Base-by-base conservation (phyloP, 2,797 vertebrate species). In the Carduelis carduelis region DNA sequence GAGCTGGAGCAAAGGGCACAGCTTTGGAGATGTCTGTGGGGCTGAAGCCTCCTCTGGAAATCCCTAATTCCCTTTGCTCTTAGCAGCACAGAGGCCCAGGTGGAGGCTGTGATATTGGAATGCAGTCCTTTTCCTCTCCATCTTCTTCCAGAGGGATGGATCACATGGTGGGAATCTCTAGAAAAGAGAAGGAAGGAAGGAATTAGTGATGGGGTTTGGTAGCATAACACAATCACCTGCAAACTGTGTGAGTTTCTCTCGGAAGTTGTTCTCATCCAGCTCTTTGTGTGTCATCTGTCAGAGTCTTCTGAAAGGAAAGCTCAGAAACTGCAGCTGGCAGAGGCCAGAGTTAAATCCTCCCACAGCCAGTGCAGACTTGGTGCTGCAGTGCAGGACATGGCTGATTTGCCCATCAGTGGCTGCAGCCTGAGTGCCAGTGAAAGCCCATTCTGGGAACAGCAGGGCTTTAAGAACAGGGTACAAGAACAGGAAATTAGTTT, bases 1-100 rank as follows among this genome's bases (percentile, higher is more conserved):
- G 23, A n/a, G 87, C 76, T 64, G 83, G 95, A 95, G 94, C 91
- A 94, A 95, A 97, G 97, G 95, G 86, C 95, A 92, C 10, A 52
- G 16, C 88, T 96, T 78, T 22, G 76, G 96, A 89, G 93, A 94
- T 39, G 65, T 50, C 11, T 9, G 30, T 32, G 2, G 2, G 71
- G 70, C 76, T 80, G 90, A 77, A 93, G 50, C 52, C 61, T 95
- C 53, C 82, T 91, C 65, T 95, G 86, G 68, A 91, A 93, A 79
- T 66, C 93, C 83, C 90, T 14, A 18, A 94, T 70, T 95, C 89
- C 82, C 93, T 83, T 83, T 76, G 27, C 66, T 78, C 85, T 83
- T 70, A 65, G 81, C 66, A 82, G 60, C 21, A 55, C 76, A 60
- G 91, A 86, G 86, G 88, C 81, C 41, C 87, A 88, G 72, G 2